Evolutionary conservation across 2,888 invertebrate species (phyloP), one percentile per base, ranked within the genome.

Genomic region (Pseudococcus jackbeardsleyi): DNA sequence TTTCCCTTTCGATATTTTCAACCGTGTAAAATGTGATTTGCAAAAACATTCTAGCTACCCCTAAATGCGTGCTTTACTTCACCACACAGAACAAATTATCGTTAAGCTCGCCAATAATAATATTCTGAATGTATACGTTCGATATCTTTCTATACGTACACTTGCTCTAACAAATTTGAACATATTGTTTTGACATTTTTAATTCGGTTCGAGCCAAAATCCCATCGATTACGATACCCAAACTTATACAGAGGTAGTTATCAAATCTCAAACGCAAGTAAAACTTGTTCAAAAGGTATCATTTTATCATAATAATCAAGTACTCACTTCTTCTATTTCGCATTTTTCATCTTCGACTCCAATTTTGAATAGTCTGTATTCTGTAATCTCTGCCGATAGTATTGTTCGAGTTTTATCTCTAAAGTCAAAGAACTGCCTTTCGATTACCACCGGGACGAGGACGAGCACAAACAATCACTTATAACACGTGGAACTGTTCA

Each of bases 1-100:
- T 82, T 82, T 46, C 79, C 79, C 79, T 82, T 82, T 82, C 79
- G 79, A 82, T 82, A 82, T 82, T 82, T 82, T 82, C 79, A 82
- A 19, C 79, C 79, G 79, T 82, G 46, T 82, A 82, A 82, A 82
- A 46, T 82, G 79, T 46, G 79, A 46, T 46, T n/a, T 33, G n/a
- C 46, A 82, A 82, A 82, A 82, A 82, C 79, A 82, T 82, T 82
- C 79, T 46, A 46, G 79, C 19, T 82, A 82, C 19, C 79, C 79
- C 46, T 82, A 82, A 82, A 82, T 82, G 46, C 46, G 79, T 82
- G 79, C 22, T 82, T 82, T 8, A 39, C 72, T 33, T 6, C 17
- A 72, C 22, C 64, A 15, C 72, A 33, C 17, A 42, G 15, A 17
- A 72, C 72, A 72, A 33, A 72, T 72, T 33, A 72, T 33, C 72